Evolutionary conservation across 1,140 invertebrate species (phyloP).

Genomic region (Brachionus angularis): DNA sequence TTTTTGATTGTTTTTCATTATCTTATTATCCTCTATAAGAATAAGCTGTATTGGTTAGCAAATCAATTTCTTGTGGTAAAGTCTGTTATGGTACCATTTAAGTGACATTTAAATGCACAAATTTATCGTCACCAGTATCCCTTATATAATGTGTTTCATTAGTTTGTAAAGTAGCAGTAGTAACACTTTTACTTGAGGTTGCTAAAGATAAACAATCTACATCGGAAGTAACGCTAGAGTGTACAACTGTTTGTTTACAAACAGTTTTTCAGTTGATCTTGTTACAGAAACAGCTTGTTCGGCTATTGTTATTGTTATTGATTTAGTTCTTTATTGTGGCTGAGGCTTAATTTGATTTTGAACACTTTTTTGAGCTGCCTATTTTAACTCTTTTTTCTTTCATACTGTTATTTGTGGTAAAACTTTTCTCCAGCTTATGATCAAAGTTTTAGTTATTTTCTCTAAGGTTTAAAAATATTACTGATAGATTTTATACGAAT

Average conservation of each 20-base stretch:
- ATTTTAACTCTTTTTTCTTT: background rate
- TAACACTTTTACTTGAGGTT: conserved; percentile 1
- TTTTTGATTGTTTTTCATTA: conserved; percentile 56
- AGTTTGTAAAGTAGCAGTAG: no score
- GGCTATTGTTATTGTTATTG: background rate
- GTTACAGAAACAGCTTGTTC: background rate
- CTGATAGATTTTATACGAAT: conserved; percentile 72
- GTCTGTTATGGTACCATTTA: conserved; percentile 39
- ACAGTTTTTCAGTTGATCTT: background rate
- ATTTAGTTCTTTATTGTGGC: conserved; percentile 45
- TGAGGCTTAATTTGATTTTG: conserved; percentile 17
- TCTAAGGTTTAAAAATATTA: conserved; percentile 77
- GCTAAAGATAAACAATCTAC: background rate
- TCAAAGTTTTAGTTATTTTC: conserved; percentile 73
- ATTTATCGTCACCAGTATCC: background rate
- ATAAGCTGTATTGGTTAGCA: background rate
- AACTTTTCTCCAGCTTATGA: conserved; percentile 56
- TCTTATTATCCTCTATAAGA: conserved; percentile 18
- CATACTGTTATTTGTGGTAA: conserved; percentile 48
- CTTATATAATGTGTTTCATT: no score
- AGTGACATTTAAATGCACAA: conserved; percentile 29
- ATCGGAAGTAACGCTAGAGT: background rate
- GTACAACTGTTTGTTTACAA: background rate
- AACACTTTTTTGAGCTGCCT: background rate
- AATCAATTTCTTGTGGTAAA: conserved; percentile 42